Conservation (phyloP, 2,888 invertebrate genomes). For the Norana najaformis region DNA sequence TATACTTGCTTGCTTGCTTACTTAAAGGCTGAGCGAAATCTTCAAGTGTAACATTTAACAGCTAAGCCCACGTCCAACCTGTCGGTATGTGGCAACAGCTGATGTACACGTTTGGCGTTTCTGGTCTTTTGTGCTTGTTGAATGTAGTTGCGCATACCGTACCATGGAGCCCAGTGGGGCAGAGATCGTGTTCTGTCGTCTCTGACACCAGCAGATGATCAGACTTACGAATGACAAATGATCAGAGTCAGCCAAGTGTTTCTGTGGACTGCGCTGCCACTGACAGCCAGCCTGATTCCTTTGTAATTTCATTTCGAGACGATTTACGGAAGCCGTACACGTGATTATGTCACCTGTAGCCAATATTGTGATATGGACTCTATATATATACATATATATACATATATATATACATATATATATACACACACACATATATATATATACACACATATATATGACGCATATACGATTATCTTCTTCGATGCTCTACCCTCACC, state of each 20-base stretch:
- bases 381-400: not conserved
- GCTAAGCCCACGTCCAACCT: not conserved
- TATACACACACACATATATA: not conserved
- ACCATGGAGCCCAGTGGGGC: not conserved
- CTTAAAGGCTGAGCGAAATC: not conserved
- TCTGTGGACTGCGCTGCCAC: not conserved
- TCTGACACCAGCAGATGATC: not conserved
- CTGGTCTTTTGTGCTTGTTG: not conserved
- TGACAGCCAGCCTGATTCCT: not conserved
- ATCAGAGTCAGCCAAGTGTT: not conserved
- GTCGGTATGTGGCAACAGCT: not conserved
- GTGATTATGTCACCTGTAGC: not conserved
- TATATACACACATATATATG: too few relatives aligned
- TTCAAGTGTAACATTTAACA: not conserved
- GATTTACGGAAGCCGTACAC: not conserved
- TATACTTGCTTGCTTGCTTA: too few relatives aligned
- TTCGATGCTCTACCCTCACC: not conserved
- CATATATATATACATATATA: not conserved
- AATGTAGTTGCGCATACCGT: not conserved
- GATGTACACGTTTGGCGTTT: not conserved
- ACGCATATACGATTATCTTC: not conserved
- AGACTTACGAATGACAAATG: not conserved
- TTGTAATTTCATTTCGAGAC: not conserved
- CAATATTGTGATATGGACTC: not conserved
- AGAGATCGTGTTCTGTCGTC: not conserved